These are phyloP conservation scores for Lepidurus apus DNA, from an alignment of 1,140 invertebrate species.

Conservation along the genomic window DNA sequence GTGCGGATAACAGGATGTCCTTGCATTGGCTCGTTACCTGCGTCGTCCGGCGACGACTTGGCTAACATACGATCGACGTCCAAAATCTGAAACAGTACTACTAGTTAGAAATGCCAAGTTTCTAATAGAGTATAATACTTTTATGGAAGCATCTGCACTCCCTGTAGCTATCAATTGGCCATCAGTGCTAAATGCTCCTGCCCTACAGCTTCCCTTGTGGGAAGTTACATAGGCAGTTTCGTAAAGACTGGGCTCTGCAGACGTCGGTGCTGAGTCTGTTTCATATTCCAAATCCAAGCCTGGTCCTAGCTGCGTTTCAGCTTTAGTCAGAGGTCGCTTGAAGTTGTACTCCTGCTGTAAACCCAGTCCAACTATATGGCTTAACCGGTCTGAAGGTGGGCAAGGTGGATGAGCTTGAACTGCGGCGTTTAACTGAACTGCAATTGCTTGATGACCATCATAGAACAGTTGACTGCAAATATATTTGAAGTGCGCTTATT, in stretches of 20 bases:
- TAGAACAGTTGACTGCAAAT: conserved; percentile 74
- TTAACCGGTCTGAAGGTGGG: conserved; percentile 86
- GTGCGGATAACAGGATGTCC: conserved; percentile 97
- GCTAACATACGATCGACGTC: conserved; percentile 97
- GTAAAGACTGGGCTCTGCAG: conserved; percentile 89
- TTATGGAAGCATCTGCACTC: conserved; percentile 96
- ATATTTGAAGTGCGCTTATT: background rate
- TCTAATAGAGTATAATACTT: conserved; percentile 50
- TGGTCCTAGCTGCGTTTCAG: conserved; percentile 65
- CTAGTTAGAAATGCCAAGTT: background rate
- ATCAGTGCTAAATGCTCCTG: conserved; percentile 89
- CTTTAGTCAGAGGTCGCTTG: conserved; percentile 36
- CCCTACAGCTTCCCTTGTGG: conserved; percentile 92
- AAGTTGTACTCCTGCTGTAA: conserved; percentile 73
- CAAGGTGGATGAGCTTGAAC: conserved; percentile 85
- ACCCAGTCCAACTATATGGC: conserved; percentile 79
- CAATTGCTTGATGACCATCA: conserved; percentile 87
- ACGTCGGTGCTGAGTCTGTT: conserved; percentile 80
- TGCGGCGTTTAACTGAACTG: conserved; percentile 69
- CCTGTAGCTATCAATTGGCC: conserved; percentile 96
- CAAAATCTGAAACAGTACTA: conserved; percentile 60
- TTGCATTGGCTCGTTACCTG: conserved; percentile 66
- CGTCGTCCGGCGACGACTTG: conserved; percentile 80
- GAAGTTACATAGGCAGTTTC: conserved; percentile 98
- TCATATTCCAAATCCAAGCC: conserved; percentile 88